These are phyloP conservation scores for Oryzias dopingdopingensis DNA, from an alignment of 2,797 vertebrate genomes.

Conservation along the genomic window DNA sequence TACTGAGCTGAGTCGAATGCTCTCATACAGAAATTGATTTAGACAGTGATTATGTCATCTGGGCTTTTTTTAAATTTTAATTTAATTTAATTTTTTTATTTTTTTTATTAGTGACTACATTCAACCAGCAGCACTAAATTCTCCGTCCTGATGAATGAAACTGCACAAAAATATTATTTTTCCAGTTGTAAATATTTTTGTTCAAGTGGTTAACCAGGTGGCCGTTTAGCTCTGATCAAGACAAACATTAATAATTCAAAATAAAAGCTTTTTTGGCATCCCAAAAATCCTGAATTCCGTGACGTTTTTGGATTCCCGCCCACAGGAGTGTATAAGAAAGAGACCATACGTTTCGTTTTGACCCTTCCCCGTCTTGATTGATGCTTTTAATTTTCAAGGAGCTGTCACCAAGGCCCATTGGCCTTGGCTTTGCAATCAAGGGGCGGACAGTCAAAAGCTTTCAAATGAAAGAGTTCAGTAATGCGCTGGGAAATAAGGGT, in stretches of 20 bases:
- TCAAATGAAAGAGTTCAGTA: slow-evolving; percentile 74
- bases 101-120: slow-evolving; percentile 53
- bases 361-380: slow-evolving; percentile 54
- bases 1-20: slow-evolving; percentile 72
- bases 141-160: slow-evolving; percentile 28
- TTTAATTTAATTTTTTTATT: slow-evolving; percentile 47
- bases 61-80: slow-evolving; percentile 24
- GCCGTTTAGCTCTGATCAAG: too few relatives aligned
- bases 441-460: slow-evolving; percentile 58
- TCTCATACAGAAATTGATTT: slow-evolving; percentile 72
- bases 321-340: background rate
- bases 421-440: slow-evolving; percentile 65
- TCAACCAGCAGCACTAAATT: slow-evolving; percentile 36
- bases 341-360: slow-evolving; percentile 16
- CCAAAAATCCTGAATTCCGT: too few relatives aligned
- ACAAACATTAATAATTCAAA: too few relatives aligned
- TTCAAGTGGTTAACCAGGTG: too few relatives aligned
- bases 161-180: slow-evolving; percentile 12
- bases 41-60: slow-evolving; percentile 71
- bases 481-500: slow-evolving; percentile 64
- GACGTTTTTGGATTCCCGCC: too few relatives aligned
- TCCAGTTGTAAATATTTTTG: too few relatives aligned
- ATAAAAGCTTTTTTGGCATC: too few relatives aligned
- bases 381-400: slow-evolving; percentile 75
- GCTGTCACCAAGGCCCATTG: slow-evolving; percentile 56